A percentile compares a stretch with the other conserved stretches of the same genome.
Evolutionary conservation across 2,888 invertebrate species (phyloP).

Genomic region (Euphydryas editha): DNA sequence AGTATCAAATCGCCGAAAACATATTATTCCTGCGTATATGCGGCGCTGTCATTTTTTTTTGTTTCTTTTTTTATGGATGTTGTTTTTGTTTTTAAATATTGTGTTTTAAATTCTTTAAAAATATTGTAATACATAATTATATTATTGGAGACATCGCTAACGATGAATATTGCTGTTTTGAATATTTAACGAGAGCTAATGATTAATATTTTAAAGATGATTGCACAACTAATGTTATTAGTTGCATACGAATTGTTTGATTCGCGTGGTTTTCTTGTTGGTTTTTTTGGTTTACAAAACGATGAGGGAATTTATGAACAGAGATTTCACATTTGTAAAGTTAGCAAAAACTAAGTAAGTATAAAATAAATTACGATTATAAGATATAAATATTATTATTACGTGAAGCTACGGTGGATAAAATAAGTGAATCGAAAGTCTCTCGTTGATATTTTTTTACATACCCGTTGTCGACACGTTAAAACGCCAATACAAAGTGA

Average conservation of each 20-base stretch:
- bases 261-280: conserved; percentile 65
- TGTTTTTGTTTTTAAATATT: conserved; percentile 11
- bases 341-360: conserved; percentile 30
- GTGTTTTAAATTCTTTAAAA: background rate
- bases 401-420: too few species aligned
- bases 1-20: conserved; percentile 59
- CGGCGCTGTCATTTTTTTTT: conserved; percentile 8
- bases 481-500: too few species aligned
- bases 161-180: conserved; percentile 53
- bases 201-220: conserved; percentile 72
- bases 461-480: too few species aligned
- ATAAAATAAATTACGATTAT: background rate
- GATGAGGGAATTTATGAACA: conserved; percentile 31
- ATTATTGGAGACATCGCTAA: conserved; percentile 26
- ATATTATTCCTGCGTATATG: conserved; percentile 31
- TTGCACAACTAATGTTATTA: conserved; percentile 63
- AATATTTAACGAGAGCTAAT: conserved; percentile 80
- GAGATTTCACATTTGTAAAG: conserved; percentile 38
- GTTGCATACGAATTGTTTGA: conserved; percentile 77
- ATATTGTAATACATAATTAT: background rate
- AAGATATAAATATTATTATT: too few species aligned
- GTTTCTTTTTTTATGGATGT: conserved; percentile 1
- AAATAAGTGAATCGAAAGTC: too few species aligned
- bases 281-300: conserved; percentile 46
- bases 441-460: too few species aligned